Evolutionary conservation across 2,797 vertebrate species (phyloP), one percentile per base, ranked within the genome.

Genomic region (Luscinia luscinia): DNA sequence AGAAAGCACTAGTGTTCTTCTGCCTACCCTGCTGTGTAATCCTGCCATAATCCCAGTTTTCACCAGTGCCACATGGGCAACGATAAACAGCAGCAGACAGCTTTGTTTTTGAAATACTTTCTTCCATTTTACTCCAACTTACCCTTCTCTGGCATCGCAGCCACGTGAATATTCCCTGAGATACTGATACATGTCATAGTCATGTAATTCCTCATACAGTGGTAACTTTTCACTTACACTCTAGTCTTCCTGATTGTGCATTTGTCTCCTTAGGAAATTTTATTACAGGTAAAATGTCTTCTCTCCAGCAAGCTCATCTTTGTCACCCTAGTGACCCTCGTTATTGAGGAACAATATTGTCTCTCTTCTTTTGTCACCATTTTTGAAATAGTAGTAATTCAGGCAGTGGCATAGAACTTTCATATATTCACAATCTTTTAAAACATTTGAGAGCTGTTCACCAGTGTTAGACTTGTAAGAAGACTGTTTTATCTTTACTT

Each of bases 21-120:
- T 91, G 61, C 36, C 24, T 90, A 75, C 63, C 61, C 58, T 93
- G 62, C 46, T 94, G 64, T 85, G 69, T 87, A 95, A 87, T 95
- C 91, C 84, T 94, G 23, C 20, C 28, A 36, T 91, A 92, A 95
- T 93, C 78, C 66, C 36, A 55, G 66, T 75, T 64, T 87, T 91
- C 41, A 90, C 41, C 84, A 79, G 28, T 40, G 51, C 51, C 73
- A 91, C 43, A 81, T n/a, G 55, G 68, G 40, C 54, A 89, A 84
- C 46, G 58, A 48, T 83, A 68, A 87, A 49, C 51, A 64, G n/a
- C 32, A 85, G 43, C 40, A 93, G 54, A 6, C 57, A 85, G 52
- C 27, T 93, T 94, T 93, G 48, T 3, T 70, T 89, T 32, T 80
- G 1, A 90, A 94, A 89, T 70, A 67, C 9, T n/a, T 41, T 73